phyloP scores from a whole-genome alignment of 1,140 invertebrate species.

The Bombus impatiens region DNA sequence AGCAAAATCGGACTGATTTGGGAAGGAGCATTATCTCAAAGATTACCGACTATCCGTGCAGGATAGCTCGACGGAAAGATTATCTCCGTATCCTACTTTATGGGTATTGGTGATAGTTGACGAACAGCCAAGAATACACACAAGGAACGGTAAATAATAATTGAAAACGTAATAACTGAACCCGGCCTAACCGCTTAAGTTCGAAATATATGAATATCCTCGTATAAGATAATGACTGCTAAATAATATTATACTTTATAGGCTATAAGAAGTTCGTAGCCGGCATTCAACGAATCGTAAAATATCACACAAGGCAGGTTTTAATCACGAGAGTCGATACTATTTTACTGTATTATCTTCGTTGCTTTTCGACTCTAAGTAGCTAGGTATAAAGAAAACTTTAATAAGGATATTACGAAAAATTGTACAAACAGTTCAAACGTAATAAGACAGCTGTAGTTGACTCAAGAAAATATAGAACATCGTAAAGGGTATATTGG shows the following conservation, averaged over 20 bases:
- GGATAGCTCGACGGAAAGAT: slow-evolving; percentile 26
- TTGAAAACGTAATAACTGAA: not conserved
- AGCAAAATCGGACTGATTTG: slow-evolving; percentile 33
- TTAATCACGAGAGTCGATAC: slow-evolving; percentile 3
- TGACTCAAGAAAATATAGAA: not conserved
- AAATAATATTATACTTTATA: slow-evolving; percentile 18
- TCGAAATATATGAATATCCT: not conserved
- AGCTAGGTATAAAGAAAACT: no score
- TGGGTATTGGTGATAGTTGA: not conserved
- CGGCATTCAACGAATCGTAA: not conserved
- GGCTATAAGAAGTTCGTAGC: not conserved
- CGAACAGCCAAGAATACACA: not conserved
- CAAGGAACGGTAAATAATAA: not conserved
- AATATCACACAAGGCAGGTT: not conserved
- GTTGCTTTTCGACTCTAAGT: no score
- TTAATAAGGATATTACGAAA: not conserved
- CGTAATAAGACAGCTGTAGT: not conserved
- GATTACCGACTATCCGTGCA: not conserved
- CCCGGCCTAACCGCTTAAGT: not conserved
- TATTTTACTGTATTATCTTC: not conserved
- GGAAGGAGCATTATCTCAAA: slow-evolving; percentile 27
- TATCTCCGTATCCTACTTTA: slow-evolving; percentile 23
- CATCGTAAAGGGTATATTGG: not conserved
- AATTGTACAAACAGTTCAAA: not conserved
- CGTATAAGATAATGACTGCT: not conserved